Evolutionary conservation across 2,113 vertebrate genomes (phyloP).

Genomic region (Toxotes jaculatrix): DNA sequence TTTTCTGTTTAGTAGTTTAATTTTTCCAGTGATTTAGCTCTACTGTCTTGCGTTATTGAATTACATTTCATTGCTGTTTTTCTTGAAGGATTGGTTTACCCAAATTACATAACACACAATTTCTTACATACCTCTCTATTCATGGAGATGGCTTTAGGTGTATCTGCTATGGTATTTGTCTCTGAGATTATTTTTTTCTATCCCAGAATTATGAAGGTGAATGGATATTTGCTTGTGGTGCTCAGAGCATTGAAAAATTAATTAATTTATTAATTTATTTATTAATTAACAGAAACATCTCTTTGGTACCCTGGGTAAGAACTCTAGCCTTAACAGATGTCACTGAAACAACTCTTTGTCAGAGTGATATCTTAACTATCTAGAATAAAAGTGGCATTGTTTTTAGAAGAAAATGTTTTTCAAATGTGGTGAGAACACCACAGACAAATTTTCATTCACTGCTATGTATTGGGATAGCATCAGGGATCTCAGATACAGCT

Average conservation of each 20-base stretch:
- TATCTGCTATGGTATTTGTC: not conserved
- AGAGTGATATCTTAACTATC: not conserved
- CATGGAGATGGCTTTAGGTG: not conserved
- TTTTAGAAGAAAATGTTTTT: not conserved
- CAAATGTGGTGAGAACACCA: too few species aligned
- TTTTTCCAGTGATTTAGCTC: not conserved
- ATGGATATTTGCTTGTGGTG: not conserved
- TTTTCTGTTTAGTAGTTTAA: not conserved
- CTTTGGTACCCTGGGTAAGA: not conserved
- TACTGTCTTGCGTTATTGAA: not conserved
- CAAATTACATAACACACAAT: not conserved
- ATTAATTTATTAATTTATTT: not conserved
- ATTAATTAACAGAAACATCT: not conserved
- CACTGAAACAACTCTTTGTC: not conserved
- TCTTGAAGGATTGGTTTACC: not conserved
- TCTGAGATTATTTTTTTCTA: not conserved
- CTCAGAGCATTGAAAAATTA: not conserved
- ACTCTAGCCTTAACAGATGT: not conserved
- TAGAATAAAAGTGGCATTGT: not conserved
- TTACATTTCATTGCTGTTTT: not conserved
- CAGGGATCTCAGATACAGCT: too few species aligned
- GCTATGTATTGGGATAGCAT: not conserved
- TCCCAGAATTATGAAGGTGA: not conserved
- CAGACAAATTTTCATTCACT: not conserved
- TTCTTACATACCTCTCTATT: not conserved